Evolutionary conservation across 1,140 invertebrate genomes (phyloP).

Genomic region (Rhyacophila brunnea): DNA sequence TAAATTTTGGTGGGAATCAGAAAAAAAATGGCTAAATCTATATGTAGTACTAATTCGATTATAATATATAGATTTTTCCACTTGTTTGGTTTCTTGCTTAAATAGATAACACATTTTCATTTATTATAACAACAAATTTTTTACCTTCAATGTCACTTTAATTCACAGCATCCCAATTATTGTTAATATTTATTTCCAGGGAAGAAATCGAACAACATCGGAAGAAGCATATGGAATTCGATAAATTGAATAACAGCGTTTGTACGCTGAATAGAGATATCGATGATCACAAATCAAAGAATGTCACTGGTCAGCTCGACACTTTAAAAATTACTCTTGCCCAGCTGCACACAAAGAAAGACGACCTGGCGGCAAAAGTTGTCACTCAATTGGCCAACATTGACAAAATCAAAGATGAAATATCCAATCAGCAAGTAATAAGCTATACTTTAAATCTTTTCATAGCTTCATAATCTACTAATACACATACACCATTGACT

Average conservation of each 20-base stretch:
- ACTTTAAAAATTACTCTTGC: slow-evolving; percentile 51
- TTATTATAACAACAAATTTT: slow-evolving; percentile 14
- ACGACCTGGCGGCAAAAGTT: slow-evolving; percentile 45
- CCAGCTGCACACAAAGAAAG: slow-evolving; percentile 56
- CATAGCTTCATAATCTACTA: slow-evolving; percentile 14
- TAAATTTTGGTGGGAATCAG: no score
- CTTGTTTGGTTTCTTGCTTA: not conserved
- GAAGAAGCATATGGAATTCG: slow-evolving; percentile 44
- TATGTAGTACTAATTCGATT: not conserved
- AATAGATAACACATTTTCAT: slow-evolving; percentile 3
- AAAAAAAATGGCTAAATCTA: no score
- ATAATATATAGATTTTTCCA: not conserved
- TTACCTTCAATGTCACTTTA: no score
- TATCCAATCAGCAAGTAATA: slow-evolving; percentile 63
- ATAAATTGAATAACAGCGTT: slow-evolving; percentile 37
- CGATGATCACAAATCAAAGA: slow-evolving; percentile 45
- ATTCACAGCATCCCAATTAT: no score
- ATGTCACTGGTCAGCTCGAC: slow-evolving; percentile 46
- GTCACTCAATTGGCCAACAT: slow-evolving; percentile 46
- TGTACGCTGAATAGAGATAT: slow-evolving; percentile 42
- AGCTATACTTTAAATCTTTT: no score
- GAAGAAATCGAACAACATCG: slow-evolving; percentile 43
- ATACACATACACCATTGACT: no score
- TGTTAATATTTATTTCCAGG: slow-evolving; percentile 39
- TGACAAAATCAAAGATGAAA: slow-evolving; percentile 62